Evolutionary conservation across 2,113 vertebrate genomes (phyloP).

Genomic region (Rhineura floridana): DNA sequence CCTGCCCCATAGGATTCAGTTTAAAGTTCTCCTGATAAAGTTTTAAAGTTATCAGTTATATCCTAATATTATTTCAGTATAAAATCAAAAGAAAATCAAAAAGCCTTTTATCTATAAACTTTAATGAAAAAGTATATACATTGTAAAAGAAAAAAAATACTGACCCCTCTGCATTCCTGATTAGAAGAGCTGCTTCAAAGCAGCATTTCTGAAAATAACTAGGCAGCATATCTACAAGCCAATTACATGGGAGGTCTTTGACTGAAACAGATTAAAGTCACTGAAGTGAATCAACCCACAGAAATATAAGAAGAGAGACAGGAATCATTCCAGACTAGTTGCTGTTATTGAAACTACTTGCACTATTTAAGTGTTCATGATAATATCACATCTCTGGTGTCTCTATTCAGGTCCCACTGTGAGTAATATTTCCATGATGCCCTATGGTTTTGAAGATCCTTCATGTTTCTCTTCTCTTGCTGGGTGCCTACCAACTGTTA

Average conservation of each 20-base stretch:
- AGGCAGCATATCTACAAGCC: background rate
- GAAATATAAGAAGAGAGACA: background rate
- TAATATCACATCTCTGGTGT: background rate
- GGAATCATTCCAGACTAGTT: background rate
- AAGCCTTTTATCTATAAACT: background rate
- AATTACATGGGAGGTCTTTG: background rate
- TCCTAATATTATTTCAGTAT: background rate
- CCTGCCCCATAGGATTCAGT: too few relatives aligned
- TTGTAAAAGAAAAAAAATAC: background rate
- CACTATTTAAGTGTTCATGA: background rate
- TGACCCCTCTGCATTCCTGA: background rate
- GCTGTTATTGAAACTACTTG: background rate
- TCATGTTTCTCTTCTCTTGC: background rate
- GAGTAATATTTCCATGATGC: background rate
- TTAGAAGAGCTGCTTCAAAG: background rate
- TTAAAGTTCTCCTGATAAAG: too few relatives aligned
- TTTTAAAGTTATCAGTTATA: background rate
- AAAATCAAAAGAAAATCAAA: background rate
- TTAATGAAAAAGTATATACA: background rate
- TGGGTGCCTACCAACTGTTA: background rate
- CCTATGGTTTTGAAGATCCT: background rate
- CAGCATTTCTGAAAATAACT: background rate
- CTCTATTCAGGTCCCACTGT: background rate
- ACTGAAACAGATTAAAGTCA: conserved; percentile 15
- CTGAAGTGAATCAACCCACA: conserved; percentile 8